A percentile compares a stretch with the other conserved stretches of the same genome.
Conservation (phyloP, 2,888 invertebrate species). For the Adelognathus sp. region DNA sequence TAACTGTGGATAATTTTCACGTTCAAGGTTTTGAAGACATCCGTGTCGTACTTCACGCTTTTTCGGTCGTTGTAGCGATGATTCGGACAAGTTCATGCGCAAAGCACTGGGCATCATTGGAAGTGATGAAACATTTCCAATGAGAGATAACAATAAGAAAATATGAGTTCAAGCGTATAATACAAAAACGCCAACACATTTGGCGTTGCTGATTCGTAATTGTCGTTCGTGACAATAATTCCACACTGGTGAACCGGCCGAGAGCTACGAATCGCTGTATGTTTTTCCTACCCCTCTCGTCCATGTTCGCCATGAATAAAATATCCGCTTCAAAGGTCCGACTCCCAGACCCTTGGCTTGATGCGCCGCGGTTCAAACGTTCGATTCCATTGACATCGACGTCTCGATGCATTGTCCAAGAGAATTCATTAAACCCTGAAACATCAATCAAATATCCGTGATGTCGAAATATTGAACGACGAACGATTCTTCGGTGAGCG, state of each 20-base stretch:
- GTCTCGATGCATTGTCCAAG: too few species aligned
- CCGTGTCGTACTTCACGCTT: conserved; percentile 71
- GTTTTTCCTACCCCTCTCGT: neutral
- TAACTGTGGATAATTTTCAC: neutral
- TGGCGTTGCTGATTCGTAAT: too few species aligned
- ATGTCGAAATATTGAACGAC: neutral
- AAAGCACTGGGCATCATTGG: too few species aligned
- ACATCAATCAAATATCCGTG: neutral
- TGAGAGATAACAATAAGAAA: too few species aligned
- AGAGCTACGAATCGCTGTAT: neutral
- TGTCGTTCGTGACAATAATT: too few species aligned
- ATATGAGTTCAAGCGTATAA: too few species aligned
- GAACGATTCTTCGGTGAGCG: neutral
- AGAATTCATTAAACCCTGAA: neutral
- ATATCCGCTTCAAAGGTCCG: neutral
- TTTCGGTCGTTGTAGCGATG: conserved; percentile 37
- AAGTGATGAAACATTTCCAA: too few species aligned
- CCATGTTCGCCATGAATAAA: neutral
- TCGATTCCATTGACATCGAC: neutral
- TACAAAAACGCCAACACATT: too few species aligned
- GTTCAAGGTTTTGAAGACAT: conserved; percentile 66
- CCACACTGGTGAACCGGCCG: neutral
- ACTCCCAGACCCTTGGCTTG: too few species aligned
- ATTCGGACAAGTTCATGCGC: too few species aligned
- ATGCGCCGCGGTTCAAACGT: too few species aligned